A percentile compares a stretch with the other conserved stretches of the same genome.
Evolutionary conservation across 2,888 invertebrate genomes (phyloP).

Genomic region (Argyresthia albistria): DNA sequence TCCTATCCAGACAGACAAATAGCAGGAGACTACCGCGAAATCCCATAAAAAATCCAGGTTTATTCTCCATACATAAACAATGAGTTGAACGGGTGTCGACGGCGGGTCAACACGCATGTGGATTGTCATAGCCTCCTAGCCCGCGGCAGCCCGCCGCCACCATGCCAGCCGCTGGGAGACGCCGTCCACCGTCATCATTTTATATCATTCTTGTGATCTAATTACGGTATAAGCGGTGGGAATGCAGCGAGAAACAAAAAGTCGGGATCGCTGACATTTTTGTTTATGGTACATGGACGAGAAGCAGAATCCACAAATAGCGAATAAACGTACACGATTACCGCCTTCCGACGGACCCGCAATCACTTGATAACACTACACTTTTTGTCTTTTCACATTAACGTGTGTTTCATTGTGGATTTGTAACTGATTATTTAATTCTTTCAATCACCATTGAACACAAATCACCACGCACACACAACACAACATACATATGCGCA

Average conservation of each 20-base stretch:
- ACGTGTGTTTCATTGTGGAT: conserved; percentile 64
- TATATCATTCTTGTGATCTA: conserved; percentile 68
- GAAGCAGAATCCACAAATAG: conserved; percentile 71
- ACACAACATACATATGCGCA: conserved; percentile 61
- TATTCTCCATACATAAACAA: conserved; percentile 72
- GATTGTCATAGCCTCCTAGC: conserved; percentile 63
- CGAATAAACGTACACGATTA: conserved; percentile 69
- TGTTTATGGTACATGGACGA: conserved; percentile 73
- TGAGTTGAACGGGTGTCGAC: conserved; percentile 69
- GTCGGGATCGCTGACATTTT: conserved; percentile 74
- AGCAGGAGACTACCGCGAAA: conserved; percentile 45
- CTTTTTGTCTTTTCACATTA: conserved; percentile 64
- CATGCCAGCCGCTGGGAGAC: conserved; percentile 39
- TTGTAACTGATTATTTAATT: conserved; percentile 63
- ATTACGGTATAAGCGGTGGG: conserved; percentile 61
- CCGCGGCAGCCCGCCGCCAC: conserved; percentile 35
- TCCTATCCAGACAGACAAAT: conserved; percentile 43
- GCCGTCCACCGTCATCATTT: conserved; percentile 61
- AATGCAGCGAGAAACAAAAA: conserved; percentile 71
- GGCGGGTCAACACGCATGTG: conserved; percentile 63
- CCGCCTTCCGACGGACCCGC: conserved; percentile 69
- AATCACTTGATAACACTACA: conserved; percentile 67
- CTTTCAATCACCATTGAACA: conserved; percentile 69
- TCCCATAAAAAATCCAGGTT: conserved; percentile 64
- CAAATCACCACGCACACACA: conserved; percentile 74